These are phyloP conservation scores for Pachyramphus minor DNA, from an alignment of 2,113 vertebrate genomes.

Conservation along the genomic window DNA sequence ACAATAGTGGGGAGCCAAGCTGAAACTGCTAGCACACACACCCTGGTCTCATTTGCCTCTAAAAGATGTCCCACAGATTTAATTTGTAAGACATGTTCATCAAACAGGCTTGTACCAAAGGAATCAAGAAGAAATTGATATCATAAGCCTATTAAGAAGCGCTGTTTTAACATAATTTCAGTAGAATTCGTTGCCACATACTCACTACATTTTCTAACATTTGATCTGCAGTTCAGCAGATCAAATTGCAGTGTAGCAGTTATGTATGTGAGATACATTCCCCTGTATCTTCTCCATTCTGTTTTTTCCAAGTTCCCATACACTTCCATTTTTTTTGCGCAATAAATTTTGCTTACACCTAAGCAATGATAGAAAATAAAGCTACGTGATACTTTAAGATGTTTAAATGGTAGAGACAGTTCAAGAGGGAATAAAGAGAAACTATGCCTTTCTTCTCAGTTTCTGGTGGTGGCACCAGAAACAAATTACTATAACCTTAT, in stretches of 20 bases:
- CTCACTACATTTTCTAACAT: background rate
- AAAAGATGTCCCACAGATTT: background rate
- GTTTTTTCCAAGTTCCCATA: background rate
- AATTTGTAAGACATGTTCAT: background rate
- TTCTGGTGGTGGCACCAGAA: background rate
- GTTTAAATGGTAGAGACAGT: background rate
- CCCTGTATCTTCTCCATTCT: background rate
- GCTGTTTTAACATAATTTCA: background rate
- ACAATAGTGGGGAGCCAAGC: fast-evolving
- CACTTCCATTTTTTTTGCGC: fast-evolving
- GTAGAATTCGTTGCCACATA: background rate
- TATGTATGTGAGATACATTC: background rate
- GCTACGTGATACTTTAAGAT: background rate
- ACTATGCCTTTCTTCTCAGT: background rate
- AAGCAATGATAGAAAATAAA: background rate
- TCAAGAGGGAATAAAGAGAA: background rate
- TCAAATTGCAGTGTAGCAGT: background rate
- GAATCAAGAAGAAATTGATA: background rate
- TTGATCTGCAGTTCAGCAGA: background rate
- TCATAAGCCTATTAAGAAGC: background rate
- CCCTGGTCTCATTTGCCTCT: fast-evolving
- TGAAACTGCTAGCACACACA: fast-evolving
- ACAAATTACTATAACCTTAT: background rate
- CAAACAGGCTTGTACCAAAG: background rate
- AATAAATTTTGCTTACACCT: background rate